Evolutionary conservation across 30 jellyfish, hydroid and myxozoan genomes (phyloP).

Genomic region (Catostylus mosaicus): DNA sequence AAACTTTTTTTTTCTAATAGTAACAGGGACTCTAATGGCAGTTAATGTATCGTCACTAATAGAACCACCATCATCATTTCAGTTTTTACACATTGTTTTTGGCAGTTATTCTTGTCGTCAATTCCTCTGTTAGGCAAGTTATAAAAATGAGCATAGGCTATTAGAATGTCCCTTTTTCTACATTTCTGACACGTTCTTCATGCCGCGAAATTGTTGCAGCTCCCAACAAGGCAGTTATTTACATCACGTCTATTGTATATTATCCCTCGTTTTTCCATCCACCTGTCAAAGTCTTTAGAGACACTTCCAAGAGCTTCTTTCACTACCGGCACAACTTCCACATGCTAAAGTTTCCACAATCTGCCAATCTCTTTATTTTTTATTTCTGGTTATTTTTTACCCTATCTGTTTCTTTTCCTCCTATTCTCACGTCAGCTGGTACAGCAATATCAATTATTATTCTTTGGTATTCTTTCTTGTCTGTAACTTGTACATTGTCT

Average conservation of each 20-base stretch:
- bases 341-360: too few relatives aligned
- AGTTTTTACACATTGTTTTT: not conserved
- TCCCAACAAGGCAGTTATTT: not conserved
- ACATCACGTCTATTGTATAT: not conserved
- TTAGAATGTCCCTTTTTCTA: not conserved
- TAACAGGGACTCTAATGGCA: too few relatives aligned
- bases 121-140: not conserved
- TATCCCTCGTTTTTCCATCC: not conserved
- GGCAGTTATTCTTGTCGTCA: not conserved
- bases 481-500: too few relatives aligned
- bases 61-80: not conserved
- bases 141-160: not conserved
- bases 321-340: not conserved
- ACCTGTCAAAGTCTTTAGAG: not conserved
- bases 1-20: too few relatives aligned
- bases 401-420: too few relatives aligned
- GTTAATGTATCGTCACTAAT: too few relatives aligned
- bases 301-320: not conserved
- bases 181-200: not conserved
- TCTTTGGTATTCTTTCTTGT: too few relatives aligned
- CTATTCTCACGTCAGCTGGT: too few relatives aligned
- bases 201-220: not conserved
- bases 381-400: too few relatives aligned
- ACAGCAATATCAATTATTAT: too few relatives aligned
- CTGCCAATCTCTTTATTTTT: too few relatives aligned